phyloP scores from a whole-genome alignment of 2,888 invertebrate genomes.

The Leptinotarsa tumamoca region DNA sequence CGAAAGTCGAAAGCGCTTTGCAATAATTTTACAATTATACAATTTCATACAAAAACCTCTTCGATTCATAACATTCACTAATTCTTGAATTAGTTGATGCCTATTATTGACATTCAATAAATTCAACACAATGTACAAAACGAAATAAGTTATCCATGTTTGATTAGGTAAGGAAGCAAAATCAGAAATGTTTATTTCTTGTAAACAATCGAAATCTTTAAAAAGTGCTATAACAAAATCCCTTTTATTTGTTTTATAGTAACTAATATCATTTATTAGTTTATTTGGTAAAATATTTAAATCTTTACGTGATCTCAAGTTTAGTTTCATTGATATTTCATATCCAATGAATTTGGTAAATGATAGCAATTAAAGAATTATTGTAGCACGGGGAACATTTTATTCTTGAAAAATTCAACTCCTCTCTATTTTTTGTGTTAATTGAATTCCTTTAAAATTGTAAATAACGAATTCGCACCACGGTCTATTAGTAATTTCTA shows the following conservation, averaged over 20 bases:
- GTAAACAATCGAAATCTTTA: not conserved
- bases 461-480: slow-evolving; percentile 17
- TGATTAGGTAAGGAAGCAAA: not conserved
- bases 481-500: slow-evolving; percentile 18
- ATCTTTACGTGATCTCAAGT: not conserved
- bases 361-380: not conserved
- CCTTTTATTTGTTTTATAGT: not conserved
- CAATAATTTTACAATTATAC: no score
- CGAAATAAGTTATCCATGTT: not conserved
- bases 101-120: not conserved
- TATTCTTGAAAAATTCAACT: not conserved
- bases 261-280: not conserved
- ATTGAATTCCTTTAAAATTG: slow-evolving; percentile 7
- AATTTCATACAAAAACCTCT: no score
- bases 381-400: not conserved
- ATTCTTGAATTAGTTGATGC: slow-evolving; percentile 15
- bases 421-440: slow-evolving; percentile 8
- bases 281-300: not conserved
- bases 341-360: not conserved
- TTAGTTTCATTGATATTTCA: not conserved
- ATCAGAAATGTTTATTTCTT: not conserved
- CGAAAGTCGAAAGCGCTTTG: no score
- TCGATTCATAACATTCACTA: no score
- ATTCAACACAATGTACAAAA: not conserved
- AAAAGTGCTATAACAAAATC: not conserved